phyloP scores from a whole-genome alignment of 2,888 invertebrate genomes.

The Apocheima hispidaria region DNA sequence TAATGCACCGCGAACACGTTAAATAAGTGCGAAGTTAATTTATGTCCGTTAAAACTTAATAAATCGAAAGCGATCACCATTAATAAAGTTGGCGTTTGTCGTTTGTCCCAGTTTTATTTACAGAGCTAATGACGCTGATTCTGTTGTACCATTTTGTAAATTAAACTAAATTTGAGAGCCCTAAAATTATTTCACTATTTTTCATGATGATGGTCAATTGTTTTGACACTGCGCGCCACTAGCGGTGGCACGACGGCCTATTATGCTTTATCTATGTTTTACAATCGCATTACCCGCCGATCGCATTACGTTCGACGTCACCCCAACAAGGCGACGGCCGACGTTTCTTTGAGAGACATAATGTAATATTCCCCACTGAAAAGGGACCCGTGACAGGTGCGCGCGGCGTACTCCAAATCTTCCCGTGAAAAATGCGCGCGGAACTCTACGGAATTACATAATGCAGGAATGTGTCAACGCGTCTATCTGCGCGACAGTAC shows the following conservation, averaged over 20 bases:
- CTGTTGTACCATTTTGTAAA: not conserved
- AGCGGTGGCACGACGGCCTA: slow-evolving; percentile 40
- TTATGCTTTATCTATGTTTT: slow-evolving; percentile 50
- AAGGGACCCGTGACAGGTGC: slow-evolving; percentile 75
- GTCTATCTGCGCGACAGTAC: slow-evolving; percentile 54
- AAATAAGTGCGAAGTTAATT: slow-evolving; percentile 14
- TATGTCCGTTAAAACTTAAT: slow-evolving; percentile 5
- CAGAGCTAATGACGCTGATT: not conserved
- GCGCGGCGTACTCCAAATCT: slow-evolving; percentile 69
- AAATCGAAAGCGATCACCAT: slow-evolving; percentile 5
- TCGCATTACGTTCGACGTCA: slow-evolving; percentile 52
- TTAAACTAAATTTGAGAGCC: slow-evolving; percentile 17
- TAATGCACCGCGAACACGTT: slow-evolving; percentile 35
- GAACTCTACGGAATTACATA: slow-evolving; percentile 68
- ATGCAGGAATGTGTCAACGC: slow-evolving; percentile 77
- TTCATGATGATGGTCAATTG: slow-evolving; percentile 43
- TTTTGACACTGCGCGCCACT: slow-evolving; percentile 44
- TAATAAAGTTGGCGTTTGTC: not conserved
- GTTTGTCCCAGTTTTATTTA: not conserved
- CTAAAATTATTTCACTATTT: no score
- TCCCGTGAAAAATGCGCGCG: slow-evolving; percentile 78
- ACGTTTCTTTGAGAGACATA: slow-evolving; percentile 68
- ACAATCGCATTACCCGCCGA: slow-evolving; percentile 52
- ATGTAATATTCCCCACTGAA: slow-evolving; percentile 76
- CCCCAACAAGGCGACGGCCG: slow-evolving; percentile 53